Percentiles rank a stretch among this genome's conserved stretches.
These are phyloP conservation scores for Trinorchestia longiramus DNA, from an alignment of 1,140 invertebrate species.

Conservation along the genomic window DNA sequence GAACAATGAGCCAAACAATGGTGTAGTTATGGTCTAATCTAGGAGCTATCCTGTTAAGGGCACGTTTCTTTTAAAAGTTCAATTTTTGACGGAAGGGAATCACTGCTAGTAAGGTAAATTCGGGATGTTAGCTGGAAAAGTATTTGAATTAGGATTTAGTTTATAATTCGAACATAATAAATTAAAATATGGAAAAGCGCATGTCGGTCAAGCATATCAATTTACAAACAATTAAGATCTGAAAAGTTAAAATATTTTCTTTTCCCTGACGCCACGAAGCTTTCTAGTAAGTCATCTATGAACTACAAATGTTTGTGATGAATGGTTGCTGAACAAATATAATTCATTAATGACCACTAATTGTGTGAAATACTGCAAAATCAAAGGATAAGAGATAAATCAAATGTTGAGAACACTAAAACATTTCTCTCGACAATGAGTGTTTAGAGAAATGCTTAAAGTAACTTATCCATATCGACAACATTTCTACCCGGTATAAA, in stretches of 20 bases:
- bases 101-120: neutral
- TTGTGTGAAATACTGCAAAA: too few relatives aligned
- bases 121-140: neutral
- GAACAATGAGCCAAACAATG: constrained; percentile 34
- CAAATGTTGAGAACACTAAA: too few relatives aligned
- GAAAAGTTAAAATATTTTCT: too few relatives aligned
- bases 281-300: too few relatives aligned
- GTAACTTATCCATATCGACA: neutral
- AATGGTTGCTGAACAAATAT: too few relatives aligned
- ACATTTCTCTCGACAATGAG: too few relatives aligned
- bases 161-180: neutral
- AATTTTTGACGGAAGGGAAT: neutral
- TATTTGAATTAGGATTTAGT: neutral
- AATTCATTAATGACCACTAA: too few relatives aligned
- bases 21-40: constrained; percentile 1
- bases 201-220: neutral
- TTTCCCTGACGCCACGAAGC: too few relatives aligned
- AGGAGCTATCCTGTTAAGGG: neutral
- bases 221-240: too few relatives aligned
- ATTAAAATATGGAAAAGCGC: neutral
- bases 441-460: neutral
- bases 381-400: too few relatives aligned
- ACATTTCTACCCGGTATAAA: neutral
- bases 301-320: too few relatives aligned
- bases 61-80: neutral